Conservation (phyloP, 2,888 invertebrate genomes). For the Cephus spinipes region DNA sequence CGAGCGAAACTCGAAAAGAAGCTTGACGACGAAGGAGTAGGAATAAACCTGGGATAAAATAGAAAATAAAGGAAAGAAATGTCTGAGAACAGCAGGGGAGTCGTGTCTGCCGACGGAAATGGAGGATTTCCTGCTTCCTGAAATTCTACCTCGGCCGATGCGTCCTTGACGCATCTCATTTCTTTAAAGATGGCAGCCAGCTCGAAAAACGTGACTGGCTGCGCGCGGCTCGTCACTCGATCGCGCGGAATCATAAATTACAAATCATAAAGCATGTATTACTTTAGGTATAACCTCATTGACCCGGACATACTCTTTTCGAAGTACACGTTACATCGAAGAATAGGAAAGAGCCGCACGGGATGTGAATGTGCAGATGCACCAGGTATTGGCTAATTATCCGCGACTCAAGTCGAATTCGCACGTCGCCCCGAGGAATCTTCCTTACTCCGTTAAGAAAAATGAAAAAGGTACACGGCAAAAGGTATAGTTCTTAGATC, state of each 20-base stretch:
- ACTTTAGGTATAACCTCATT: neutral
- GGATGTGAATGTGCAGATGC: neutral
- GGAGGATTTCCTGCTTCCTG: neutral
- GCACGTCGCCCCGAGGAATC: neutral
- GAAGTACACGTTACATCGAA: neutral
- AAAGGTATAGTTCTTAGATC: neutral
- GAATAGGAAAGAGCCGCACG: neutral
- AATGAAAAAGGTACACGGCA: neutral
- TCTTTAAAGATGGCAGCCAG: neutral
- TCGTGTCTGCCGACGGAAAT: neutral
- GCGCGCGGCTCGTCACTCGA: neutral
- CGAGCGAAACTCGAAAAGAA: neutral
- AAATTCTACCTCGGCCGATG: neutral
- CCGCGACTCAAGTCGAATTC: neutral
- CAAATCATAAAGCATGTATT: neutral
- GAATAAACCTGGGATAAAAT: conserved; percentile 3
- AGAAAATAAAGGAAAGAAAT: conserved; percentile 36
- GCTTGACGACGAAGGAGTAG: neutral
- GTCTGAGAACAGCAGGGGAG: neutral
- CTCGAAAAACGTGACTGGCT: neutral
- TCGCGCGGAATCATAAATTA: neutral
- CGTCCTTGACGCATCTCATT: neutral
- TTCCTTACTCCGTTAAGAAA: neutral
- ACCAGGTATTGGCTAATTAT: neutral
- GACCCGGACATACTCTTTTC: conserved; percentile 1